A percentile compares a stretch with the other conserved stretches of the same genome.
Conservation (phyloP, 2,113 vertebrate species). For the Stigmatopora argus region DNA sequence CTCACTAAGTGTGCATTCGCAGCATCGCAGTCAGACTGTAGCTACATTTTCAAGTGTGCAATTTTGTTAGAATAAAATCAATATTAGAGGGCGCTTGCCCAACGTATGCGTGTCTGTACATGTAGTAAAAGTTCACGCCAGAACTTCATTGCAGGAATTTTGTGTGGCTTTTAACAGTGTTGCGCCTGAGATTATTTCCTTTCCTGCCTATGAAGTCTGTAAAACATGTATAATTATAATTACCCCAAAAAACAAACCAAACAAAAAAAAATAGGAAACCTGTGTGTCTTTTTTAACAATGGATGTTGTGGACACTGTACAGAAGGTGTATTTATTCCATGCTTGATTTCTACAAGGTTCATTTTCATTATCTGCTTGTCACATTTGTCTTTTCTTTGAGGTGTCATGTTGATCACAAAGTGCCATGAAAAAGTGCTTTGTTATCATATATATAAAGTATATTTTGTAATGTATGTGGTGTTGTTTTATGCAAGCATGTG, state of each 20-base stretch:
- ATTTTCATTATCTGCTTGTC: constrained; percentile 57
- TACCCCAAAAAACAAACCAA: not conserved
- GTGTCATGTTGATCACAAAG: constrained; percentile 65
- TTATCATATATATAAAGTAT: constrained; percentile 61
- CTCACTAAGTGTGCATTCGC: constrained; percentile 24
- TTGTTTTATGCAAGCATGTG: constrained; percentile 45
- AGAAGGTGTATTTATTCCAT: constrained; percentile 38
- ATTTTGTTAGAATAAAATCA: constrained; percentile 61
- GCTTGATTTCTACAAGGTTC: constrained; percentile 45
- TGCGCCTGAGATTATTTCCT: constrained; percentile 11
- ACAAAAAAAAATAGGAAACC: not conserved
- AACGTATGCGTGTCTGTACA: constrained; percentile 46
- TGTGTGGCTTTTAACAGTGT: constrained; percentile 6
- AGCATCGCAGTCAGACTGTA: constrained; percentile 47
- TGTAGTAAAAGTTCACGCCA: constrained; percentile 32
- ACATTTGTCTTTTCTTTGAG: constrained; percentile 42
- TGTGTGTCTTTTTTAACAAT: constrained; percentile 30
- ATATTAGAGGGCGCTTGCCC: constrained; percentile 33
- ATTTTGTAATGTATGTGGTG: constrained; percentile 66
- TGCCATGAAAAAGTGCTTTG: constrained; percentile 67
- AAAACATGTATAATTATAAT: constrained; percentile 14
- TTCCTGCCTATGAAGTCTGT: not conserved
- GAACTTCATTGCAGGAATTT: constrained; percentile 19
- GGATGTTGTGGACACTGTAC: constrained; percentile 36
- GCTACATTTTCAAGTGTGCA: constrained; percentile 55